Base-by-base conservation (phyloP, 2,797 vertebrate species). In the Schizothorax lantsangensis region DNA sequence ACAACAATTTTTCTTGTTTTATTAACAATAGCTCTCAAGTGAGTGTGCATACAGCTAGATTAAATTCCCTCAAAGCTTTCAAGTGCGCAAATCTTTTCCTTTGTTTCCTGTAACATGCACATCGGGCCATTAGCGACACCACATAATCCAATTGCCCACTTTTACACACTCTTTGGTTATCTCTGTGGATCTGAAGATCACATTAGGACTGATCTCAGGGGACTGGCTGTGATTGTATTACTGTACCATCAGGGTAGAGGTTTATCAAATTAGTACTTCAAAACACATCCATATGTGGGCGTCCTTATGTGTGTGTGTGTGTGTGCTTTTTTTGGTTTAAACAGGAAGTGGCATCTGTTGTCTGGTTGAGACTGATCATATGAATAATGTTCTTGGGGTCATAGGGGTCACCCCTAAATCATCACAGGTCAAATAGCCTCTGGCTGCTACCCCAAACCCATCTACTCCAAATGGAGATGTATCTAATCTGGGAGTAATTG, bases 301-400 rank as follows among this genome's bases (percentile, higher is more conserved):
- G 71, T 47, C 59, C 11, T 72, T 45, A 12, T 75, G 78, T 86
- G 66, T 66, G 45, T 47, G 71, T 36, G 85, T 86, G 57, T 38
- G 6, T 79, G 79, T 87, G 57, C 9, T 17, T 72, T 43, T 30
- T 66, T 54, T 59, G 66, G 74, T 73, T 33, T 86, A 87, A 84
- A 91, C 93, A 93, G 93, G 91, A 95, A 93, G 90, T 83, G 84
- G 92, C 95, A 96, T 96, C 93, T 97, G 95, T 88, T 94, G 92
- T 90, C 90, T 92, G 93, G 90, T 87, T 91, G 83, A 85, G 90
- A 95, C 85, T 92, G 93, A 96, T 95, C 90, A 92, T 91, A 93
- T 93, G 93, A 94, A 82, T 90, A 95, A 95, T 90, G 85, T 71
- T 74, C 66, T 88, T 85, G n/a, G 86, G 87, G 90, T 91, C 83